These are phyloP conservation scores for Drosophila mercatorum DNA, from an alignment of 2,888 invertebrate genomes.

Conservation along the genomic window DNA sequence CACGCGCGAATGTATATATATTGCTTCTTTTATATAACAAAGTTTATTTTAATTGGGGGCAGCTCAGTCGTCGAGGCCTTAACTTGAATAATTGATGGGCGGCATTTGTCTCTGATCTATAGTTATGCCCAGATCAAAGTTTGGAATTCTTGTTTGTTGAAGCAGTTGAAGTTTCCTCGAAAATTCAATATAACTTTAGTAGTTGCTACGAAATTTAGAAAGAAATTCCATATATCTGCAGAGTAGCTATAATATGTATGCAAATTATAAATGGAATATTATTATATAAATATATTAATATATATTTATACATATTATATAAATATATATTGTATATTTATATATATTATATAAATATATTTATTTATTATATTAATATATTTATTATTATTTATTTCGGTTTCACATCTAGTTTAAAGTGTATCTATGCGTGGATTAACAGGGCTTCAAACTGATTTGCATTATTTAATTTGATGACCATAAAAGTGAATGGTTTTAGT, in stretches of 20 bases:
- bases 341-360: background rate
- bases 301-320: background rate
- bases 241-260: too few relatives aligned
- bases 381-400: background rate
- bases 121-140: background rate
- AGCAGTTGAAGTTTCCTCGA: background rate
- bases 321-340: background rate
- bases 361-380: background rate
- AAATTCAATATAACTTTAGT: background rate
- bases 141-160: background rate
- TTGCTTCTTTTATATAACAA: conserved; percentile 15
- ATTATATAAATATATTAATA: background rate
- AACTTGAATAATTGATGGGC: conserved; percentile 44
- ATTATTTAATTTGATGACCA: background rate
- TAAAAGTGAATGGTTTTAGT: background rate
- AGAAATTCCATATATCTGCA: too few relatives aligned
- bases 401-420: too few relatives aligned
- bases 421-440: too few relatives aligned
- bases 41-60: conserved; percentile 39
- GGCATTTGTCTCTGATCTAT: conserved; percentile 30
- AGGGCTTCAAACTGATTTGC: background rate
- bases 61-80: conserved; percentile 18
- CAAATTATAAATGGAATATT: background rate
- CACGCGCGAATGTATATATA: conserved; percentile 7
- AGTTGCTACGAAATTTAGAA: background rate